phyloP scores from a whole-genome alignment of 1,140 invertebrate species.

The Drosophila melanica region DNA sequence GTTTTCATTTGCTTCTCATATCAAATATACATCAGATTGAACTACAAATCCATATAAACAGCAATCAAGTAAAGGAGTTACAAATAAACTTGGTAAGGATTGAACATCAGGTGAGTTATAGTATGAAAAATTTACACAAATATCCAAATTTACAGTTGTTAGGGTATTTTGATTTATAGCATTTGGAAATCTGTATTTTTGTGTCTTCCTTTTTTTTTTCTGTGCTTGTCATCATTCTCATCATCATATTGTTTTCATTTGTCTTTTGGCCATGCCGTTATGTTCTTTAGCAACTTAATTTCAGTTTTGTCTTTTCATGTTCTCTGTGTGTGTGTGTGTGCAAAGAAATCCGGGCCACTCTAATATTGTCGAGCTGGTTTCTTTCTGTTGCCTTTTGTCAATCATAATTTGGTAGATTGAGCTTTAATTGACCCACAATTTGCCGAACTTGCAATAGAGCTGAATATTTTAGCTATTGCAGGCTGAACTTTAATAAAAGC shows the following conservation, averaged over 20 bases:
- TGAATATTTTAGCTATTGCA: background rate
- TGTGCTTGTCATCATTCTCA: conserved; percentile 47
- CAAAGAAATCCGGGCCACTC: conserved; percentile 58
- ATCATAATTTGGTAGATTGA: conserved; percentile 58
- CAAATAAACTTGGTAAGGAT: too few relatives aligned
- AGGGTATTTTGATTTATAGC: background rate
- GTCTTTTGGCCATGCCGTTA: conserved; percentile 55
- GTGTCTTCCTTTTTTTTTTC: background rate
- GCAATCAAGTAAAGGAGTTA: too few relatives aligned
- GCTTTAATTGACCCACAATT: conserved; percentile 52
- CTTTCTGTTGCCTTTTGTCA: conserved; percentile 50
- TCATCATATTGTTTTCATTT: conserved; percentile 73
- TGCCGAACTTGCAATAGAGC: conserved; percentile 9
- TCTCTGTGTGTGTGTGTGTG: background rate
- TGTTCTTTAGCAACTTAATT: conserved; percentile 70
- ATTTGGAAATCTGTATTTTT: background rate
- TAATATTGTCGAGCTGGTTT: conserved; percentile 53
- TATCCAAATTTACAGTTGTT: background rate
- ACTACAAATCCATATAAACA: too few relatives aligned
- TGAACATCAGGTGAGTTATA: too few relatives aligned
- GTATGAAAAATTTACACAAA: too few relatives aligned
- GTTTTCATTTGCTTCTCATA: too few relatives aligned
- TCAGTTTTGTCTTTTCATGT: conserved; percentile 51
- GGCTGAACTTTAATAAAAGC: background rate
- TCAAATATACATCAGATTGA: too few relatives aligned